These are phyloP conservation scores for Hypotaenidia philippensis DNA, from an alignment of 2,797 vertebrate species.

Conservation along the genomic window DNA sequence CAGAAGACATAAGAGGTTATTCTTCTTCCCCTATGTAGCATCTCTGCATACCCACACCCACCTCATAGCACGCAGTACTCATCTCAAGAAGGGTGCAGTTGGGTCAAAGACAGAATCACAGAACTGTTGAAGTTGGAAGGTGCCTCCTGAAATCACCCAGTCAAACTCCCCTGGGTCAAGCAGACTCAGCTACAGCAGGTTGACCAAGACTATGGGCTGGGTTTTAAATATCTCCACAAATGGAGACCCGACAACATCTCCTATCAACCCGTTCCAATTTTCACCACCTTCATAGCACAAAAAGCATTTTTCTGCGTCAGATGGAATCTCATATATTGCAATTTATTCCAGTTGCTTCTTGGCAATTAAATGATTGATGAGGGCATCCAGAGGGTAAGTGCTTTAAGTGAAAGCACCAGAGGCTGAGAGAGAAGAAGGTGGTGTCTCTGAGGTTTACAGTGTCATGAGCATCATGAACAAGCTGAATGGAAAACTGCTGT, in stretches of 20 bases:
- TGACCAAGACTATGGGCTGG: background rate
- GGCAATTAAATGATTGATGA: accelerated
- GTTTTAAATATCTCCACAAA: background rate
- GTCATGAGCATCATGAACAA: background rate
- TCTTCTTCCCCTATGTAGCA: background rate
- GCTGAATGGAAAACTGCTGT: background rate
- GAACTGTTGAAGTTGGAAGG: background rate
- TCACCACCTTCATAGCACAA: background rate
- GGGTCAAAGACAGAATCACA: background rate
- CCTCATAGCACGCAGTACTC: background rate
- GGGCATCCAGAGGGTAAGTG: background rate
- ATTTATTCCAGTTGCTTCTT: background rate
- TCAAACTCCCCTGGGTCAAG: background rate
- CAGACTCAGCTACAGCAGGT: background rate
- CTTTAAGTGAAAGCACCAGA: background rate
- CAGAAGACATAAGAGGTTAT: background rate
- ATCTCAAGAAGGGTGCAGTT: background rate
- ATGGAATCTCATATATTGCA: background rate
- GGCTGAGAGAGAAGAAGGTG: background rate
- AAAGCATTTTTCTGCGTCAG: background rate
- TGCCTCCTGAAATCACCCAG: accelerated
- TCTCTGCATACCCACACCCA: background rate
- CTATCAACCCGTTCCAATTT: background rate
- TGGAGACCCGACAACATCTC: background rate
- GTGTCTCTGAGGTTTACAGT: background rate